Evolutionary conservation across 1,140 invertebrate genomes (phyloP).

Genomic region (Leptopilina boulardi): DNA sequence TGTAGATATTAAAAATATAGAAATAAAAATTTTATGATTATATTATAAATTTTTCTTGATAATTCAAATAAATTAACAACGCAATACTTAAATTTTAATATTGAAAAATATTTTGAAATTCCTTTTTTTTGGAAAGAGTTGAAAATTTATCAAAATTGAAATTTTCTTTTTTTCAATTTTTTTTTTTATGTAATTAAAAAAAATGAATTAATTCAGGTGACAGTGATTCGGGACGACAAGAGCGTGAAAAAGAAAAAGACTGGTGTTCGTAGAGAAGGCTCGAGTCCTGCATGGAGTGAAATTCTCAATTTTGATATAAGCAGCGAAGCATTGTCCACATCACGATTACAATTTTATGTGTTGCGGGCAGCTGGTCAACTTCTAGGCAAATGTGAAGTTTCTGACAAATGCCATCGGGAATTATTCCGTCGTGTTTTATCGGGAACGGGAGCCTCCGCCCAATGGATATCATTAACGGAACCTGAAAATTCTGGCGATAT

Average conservation of each 20-base stretch:
- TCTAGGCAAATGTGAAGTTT: conserved; percentile 75
- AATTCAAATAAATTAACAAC: no score
- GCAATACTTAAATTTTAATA: no score
- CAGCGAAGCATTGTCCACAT: conserved; percentile 77
- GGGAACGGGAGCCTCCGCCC: conserved; percentile 77
- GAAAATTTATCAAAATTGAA: no score
- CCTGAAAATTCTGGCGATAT: conserved; percentile 49
- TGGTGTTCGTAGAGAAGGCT: conserved; percentile 88
- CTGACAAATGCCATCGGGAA: conserved; percentile 73
- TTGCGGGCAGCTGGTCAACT: conserved; percentile 78
- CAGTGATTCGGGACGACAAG: conserved; percentile 86
- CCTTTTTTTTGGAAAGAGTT: no score
- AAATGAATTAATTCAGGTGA: conserved; percentile 70
- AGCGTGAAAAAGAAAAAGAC: conserved; percentile 93
- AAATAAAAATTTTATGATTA: no score
- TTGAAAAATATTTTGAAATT: no score
- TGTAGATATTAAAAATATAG: no score
- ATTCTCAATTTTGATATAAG: conserved; percentile 89
- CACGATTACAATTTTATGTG: conserved; percentile 76
- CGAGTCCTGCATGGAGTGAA: conserved; percentile 92
- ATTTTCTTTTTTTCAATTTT: no score
- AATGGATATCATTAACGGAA: conserved; percentile 77
- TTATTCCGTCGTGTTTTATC: conserved; percentile 78
- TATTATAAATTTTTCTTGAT: no score
- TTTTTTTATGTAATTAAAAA: background rate